Percentiles rank a stretch among this genome's conserved stretches.
phyloP scores from a whole-genome alignment of 37 sponge, comb jelly and placozoan genomes.

The Axinella damicornis region DNA sequence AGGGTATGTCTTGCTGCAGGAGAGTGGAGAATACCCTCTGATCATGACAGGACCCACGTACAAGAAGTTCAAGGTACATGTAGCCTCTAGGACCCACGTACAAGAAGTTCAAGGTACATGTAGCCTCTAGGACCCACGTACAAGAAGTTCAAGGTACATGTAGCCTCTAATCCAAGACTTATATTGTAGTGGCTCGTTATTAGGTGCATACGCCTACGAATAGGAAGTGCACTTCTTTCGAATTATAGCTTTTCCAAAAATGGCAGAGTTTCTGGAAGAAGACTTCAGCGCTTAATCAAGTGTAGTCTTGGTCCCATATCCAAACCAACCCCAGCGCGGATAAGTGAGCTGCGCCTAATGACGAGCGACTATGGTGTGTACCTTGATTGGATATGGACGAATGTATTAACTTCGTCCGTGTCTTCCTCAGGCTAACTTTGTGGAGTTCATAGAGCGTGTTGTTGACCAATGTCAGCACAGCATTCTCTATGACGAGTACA shows the following conservation, averaged over 20 bases:
- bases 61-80: slow-evolving; percentile 83
- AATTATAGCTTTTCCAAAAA: too few relatives aligned
- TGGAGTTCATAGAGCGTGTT: slow-evolving; percentile 81
- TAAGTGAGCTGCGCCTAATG: too few relatives aligned
- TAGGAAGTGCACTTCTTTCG: too few relatives aligned
- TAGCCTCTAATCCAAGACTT: not conserved
- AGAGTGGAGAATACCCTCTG: slow-evolving; percentile 87
- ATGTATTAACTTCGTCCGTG: too few relatives aligned
- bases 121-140: slow-evolving; percentile 45
- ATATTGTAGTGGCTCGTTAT: not conserved
- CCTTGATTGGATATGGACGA: too few relatives aligned
- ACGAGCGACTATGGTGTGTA: too few relatives aligned
- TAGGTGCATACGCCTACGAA: too few relatives aligned
- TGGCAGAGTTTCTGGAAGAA: too few relatives aligned
- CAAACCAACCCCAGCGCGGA: too few relatives aligned
- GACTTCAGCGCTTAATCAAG: too few relatives aligned
- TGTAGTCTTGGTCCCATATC: too few relatives aligned
- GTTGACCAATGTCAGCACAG: slow-evolving; percentile 80
- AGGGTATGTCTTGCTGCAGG: slow-evolving; percentile 16
- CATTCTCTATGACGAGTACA: slow-evolving; percentile 89
- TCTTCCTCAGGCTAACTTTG: slow-evolving; percentile 52
- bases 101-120: slow-evolving; percentile 83
- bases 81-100: slow-evolving; percentile 45
- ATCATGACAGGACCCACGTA: slow-evolving; percentile 67
- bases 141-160: slow-evolving; percentile 83